Percentiles rank a stretch among this genome's conserved stretches.
These are phyloP conservation scores for Leucophenga maculata DNA, from an alignment of 2,888 invertebrate species.

Conservation along the genomic window DNA sequence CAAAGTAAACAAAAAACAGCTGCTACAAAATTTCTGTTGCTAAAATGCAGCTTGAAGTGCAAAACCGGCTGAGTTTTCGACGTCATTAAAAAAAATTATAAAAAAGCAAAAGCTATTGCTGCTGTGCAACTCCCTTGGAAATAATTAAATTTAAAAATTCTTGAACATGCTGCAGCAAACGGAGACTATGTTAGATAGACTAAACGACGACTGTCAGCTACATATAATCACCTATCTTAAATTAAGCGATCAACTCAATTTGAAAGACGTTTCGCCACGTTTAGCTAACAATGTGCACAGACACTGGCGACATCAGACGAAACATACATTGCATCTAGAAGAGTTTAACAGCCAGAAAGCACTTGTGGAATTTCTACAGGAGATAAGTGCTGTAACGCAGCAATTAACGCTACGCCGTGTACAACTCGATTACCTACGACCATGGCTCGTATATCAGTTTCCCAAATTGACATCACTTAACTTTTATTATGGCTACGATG, in stretches of 20 bases:
- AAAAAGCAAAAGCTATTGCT: no score
- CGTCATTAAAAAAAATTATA: no score
- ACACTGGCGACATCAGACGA: slow-evolving; percentile 40
- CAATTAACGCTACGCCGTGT: slow-evolving; percentile 12
- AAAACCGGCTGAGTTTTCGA: no score
- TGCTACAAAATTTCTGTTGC: no score
- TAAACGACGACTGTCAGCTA: slow-evolving; percentile 50
- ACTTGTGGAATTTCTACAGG: slow-evolving; percentile 38
- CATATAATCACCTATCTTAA: slow-evolving; percentile 39
- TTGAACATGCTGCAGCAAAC: no score
- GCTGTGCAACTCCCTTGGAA: no score
- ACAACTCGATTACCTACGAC: slow-evolving; percentile 6
- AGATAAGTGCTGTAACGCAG: slow-evolving; percentile 37
- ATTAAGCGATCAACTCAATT: slow-evolving; percentile 41
- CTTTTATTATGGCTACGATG: not conserved
- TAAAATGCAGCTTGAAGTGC: no score
- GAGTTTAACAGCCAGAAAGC: slow-evolving; percentile 19
- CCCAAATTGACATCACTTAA: slow-evolving; percentile 38
- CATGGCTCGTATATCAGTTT: slow-evolving; percentile 38
- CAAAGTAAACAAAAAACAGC: no score
- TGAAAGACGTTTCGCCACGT: slow-evolving; percentile 31
- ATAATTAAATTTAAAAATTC: no score
- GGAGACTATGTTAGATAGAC: slow-evolving; percentile 33
- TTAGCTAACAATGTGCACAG: slow-evolving; percentile 34
- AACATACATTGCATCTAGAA: slow-evolving; percentile 1